Percentiles rank a stretch among this genome's conserved stretches.
Conservation (phyloP, 2,888 invertebrate genomes). For the Ischnus inquisitorius region DNA sequence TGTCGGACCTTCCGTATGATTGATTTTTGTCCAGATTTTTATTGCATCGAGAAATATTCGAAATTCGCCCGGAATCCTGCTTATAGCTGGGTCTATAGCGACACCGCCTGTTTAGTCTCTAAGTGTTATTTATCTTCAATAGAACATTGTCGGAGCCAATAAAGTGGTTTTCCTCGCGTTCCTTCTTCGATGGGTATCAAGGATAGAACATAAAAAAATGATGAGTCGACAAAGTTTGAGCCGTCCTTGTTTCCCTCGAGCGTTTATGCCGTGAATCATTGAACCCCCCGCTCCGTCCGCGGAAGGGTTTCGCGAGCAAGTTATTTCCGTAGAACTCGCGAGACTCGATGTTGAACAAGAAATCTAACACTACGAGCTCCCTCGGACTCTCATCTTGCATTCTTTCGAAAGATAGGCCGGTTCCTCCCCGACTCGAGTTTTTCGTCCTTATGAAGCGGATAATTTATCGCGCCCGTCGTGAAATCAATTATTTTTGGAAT, state of each 20-base stretch:
- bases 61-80: too few relatives aligned
- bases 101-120: too few relatives aligned
- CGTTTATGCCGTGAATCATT: conserved; percentile 66
- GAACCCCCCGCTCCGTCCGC: conserved; percentile 47
- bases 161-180: conserved; percentile 35
- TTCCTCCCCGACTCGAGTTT: conserved; percentile 37
- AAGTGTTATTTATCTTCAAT: not conserved
- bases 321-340: conserved; percentile 39
- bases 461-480: conserved; percentile 62
- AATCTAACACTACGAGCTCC: conserved; percentile 61
- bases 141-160: not conserved
- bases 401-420: conserved; percentile 37
- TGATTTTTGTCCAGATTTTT: too few relatives aligned
- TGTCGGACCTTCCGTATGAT: too few relatives aligned
- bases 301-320: not conserved
- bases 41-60: too few relatives aligned
- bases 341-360: conserved; percentile 67
- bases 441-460: conserved; percentile 44
- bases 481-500: conserved; percentile 59
- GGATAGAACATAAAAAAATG: not conserved
- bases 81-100: too few relatives aligned
- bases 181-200: not conserved
- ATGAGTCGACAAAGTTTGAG: not conserved
- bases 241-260: not conserved
- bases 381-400: conserved; percentile 18